Base-by-base conservation (phyloP, 2,888 invertebrate genomes). In the Mythimna vitellina region DNA sequence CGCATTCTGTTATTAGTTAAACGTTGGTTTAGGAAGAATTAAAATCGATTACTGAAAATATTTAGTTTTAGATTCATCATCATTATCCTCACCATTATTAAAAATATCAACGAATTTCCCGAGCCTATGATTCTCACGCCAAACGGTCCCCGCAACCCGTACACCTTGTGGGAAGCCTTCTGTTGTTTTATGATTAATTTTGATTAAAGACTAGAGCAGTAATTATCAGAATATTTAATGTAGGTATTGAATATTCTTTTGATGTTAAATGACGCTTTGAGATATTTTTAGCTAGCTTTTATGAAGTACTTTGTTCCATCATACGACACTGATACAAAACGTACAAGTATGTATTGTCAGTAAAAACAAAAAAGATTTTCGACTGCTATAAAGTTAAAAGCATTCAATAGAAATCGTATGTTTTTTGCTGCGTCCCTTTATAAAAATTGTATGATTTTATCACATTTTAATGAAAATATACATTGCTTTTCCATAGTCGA, bases 41-140 rank as follows among this genome's bases (percentile, higher is more conserved):
- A 14, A 12, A 65, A 25, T 73, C 14, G 57, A 8, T 42, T 49
- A 38, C 72, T 32, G 14, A 64, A 64, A 38, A 49, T 14, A 22
- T 49, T 5, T 12, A 60, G 20, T 29, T 60, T 58, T 49, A 14
- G 2, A 46, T 2, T 35, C 4, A 14, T 22, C 4, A 5, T 57
- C 9, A n/a, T 32, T 32, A 32, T 17, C 46, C 46, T 20, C 46
- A 46, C 6, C 17, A 46, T 20, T 46, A 17, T 17, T 3, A 12
- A 54, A 54, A 25, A 25, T 7, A 2, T 54, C 14, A 51, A 8
- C 54, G 14, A 14, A 25, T 54, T 12, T 1, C 14, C 54, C 14
- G 14, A 14, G 6, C 14, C 54, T 14, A 7, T 25, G 25, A 5
- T 25, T 54, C 25, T n/a, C 46, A 46, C 20, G 5, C 46, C 17